phyloP scores from a whole-genome alignment of 2,113 vertebrate genomes.

The Cromileptes altivelis region DNA sequence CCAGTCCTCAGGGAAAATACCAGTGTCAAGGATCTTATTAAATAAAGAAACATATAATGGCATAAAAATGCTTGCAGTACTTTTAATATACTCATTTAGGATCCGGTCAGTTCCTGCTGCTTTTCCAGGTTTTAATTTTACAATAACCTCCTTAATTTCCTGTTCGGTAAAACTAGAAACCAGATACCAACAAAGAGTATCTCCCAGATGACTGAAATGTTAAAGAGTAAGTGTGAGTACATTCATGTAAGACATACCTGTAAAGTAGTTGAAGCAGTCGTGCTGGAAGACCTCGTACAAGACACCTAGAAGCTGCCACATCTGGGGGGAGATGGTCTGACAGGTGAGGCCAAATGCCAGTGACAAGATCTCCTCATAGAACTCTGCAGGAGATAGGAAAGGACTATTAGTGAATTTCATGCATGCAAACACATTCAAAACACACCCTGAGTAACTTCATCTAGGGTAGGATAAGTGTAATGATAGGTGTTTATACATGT shows the following conservation, averaged over 20 bases:
- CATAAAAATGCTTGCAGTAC: too few relatives aligned
- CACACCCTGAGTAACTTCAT: not conserved
- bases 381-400: slow-evolving; percentile 85
- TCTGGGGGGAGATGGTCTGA: slow-evolving; percentile 94
- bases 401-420: not conserved
- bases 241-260: slow-evolving; percentile 83
- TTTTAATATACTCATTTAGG: too few relatives aligned
- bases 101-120: too few relatives aligned
- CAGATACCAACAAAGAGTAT: not conserved
- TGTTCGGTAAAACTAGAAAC: too few relatives aligned
- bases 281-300: slow-evolving; percentile 96
- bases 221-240: not conserved
- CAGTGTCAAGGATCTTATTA: too few relatives aligned
- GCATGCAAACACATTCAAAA: not conserved
- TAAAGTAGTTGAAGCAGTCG: slow-evolving; percentile 97
- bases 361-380: slow-evolving; percentile 98
- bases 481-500: not conserved
- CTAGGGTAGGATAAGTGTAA: not conserved
- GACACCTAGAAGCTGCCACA: slow-evolving; percentile 97
- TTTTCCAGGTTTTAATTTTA: too few relatives aligned
- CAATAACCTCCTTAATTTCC: too few relatives aligned
- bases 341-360: slow-evolving; percentile 96
- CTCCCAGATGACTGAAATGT: not conserved
- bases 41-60: too few relatives aligned
- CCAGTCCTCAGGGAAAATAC: too few relatives aligned